Evolutionary conservation across 2,113 vertebrate species (phyloP), one percentile per base, ranked within the genome.

Genomic region (Colius striatus): DNA sequence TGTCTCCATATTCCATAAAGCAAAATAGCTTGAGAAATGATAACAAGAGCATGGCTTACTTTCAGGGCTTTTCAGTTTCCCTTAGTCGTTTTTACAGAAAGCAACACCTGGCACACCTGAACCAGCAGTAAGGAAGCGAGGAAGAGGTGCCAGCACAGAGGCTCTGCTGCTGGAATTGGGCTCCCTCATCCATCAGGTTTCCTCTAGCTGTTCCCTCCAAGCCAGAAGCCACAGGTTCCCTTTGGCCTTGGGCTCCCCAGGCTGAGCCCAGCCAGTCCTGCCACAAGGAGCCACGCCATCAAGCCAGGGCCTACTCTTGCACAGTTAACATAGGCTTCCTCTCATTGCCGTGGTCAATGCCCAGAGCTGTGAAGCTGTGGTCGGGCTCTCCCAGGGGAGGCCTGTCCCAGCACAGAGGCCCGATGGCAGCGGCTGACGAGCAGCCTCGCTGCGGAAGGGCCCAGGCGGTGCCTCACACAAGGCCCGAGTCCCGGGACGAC

Each of bases 371-470:
- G n/a, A n/a, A n/a, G n/a, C n/a, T n/a, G n/a, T n/a, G n/a, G n/a
- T n/a, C n/a, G n/a, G n/a, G n/a, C n/a, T n/a, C n/a, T 54, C 14
- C 27, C 11, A 0, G 11, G 26, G 43, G 50, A 62, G 57, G 63
- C 8, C 38, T 25, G 34, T 38, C n/a, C 47, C 7, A 11, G 17
- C 3, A 4, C 0, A 1, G 38, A 18, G 48, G 23, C 0, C 5
- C 20, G 27, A 18, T 3, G 55, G 18, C 45, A 43, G 63, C 51
- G 13, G 10, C 43, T 9, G 55, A 22, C n/a, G 47, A 22, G 38
- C 41, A 23, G 57, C 51, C 19, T 2, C 1, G 16, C 2, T 50
- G 55, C n/a, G n/a, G 7, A 41, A 34, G 30, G 29, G 23, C 18
- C 22, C 5, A 26, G 45, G 45, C n/a, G n/a, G n/a, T n/a, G n/a